Evolutionary conservation across 2,888 invertebrate genomes (phyloP).

Genomic region (Philonicus albiceps): DNA sequence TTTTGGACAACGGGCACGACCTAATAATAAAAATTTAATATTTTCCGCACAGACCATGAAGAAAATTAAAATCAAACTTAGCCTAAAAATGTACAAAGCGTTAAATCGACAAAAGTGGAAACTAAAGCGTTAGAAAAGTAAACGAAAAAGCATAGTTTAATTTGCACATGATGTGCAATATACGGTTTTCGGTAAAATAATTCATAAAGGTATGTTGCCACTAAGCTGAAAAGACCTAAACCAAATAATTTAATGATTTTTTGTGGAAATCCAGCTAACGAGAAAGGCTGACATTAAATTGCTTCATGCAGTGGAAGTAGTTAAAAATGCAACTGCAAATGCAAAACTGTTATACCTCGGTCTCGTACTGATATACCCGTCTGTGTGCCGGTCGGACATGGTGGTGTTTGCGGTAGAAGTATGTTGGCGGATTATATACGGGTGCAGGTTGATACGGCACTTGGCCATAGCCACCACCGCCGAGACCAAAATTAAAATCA

Average conservation of each 20-base stretch:
- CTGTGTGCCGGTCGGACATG: constrained; percentile 2
- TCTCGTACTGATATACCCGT: neutral
- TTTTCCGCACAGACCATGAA: neutral
- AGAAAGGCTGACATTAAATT: neutral
- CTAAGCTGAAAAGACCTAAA: neutral
- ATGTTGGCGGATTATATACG: neutral
- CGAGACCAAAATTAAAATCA: constrained; percentile 1
- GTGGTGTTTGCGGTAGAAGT: constrained; percentile 16
- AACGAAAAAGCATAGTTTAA: neutral
- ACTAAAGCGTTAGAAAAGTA: neutral
- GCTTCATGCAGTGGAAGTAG: neutral
- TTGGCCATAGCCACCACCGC: neutral
- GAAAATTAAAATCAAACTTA: neutral
- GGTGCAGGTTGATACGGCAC: neutral
- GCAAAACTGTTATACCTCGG: neutral
- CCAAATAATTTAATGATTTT: neutral
- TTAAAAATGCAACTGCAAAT: neutral
- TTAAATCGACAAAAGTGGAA: neutral
- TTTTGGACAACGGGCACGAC: constrained; percentile 8
- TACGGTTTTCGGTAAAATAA: neutral
- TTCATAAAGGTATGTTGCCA: neutral
- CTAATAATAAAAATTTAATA: neutral
- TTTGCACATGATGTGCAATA: neutral
- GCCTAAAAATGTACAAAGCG: neutral
- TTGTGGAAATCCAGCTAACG: neutral